Evolutionary conservation across 2,797 vertebrate genomes (phyloP).

Genomic region (Peromyscus melanophrys): DNA sequence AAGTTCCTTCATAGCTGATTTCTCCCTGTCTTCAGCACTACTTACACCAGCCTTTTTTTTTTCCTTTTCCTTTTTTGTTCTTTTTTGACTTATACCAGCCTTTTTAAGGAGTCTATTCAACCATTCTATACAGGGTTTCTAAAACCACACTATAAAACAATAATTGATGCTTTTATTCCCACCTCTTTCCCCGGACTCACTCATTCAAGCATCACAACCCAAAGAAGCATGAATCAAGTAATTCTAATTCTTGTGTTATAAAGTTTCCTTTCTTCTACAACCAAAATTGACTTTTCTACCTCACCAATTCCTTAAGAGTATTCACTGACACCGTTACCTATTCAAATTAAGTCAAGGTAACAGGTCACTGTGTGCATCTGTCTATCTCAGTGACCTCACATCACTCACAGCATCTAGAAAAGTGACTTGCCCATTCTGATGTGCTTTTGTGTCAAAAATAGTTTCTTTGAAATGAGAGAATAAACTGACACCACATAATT

Average conservation of each 20-base stretch:
- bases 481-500: not conserved
- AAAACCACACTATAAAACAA: not conserved
- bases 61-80: too few species aligned
- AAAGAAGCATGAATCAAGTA: not conserved
- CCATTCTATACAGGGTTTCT: accelerated
- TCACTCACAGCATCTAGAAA: not conserved
- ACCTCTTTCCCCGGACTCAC: not conserved
- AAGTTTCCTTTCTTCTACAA: not conserved
- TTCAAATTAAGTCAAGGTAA: not conserved
- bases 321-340: not conserved
- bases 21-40: not conserved
- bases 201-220: not conserved
- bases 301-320: not conserved
- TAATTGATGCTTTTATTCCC: not conserved
- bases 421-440: not conserved
- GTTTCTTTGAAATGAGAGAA: not conserved
- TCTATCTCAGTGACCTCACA: not conserved
- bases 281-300: not conserved
- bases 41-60: not conserved
- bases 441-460: not conserved
- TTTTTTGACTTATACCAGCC: not conserved
- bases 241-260: not conserved
- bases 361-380: not conserved
- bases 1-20: not conserved
- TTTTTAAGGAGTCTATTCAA: not conserved